phyloP scores from a whole-genome alignment of 1,140 invertebrate genomes.

The Brachionus paranguensis region DNA sequence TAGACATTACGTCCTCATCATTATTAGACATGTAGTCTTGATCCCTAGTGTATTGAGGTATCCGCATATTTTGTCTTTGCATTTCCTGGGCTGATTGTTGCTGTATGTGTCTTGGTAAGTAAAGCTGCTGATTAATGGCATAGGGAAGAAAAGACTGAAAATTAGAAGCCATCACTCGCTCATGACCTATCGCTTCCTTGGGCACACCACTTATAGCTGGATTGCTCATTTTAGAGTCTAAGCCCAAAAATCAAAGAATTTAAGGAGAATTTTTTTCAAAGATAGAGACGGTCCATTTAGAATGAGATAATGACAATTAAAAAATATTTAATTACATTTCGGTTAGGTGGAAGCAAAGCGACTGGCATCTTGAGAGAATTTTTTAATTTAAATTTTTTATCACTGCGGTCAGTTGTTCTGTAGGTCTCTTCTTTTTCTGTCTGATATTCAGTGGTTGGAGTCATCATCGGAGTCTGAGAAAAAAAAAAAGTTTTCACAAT shows the following conservation, averaged over 20 bases:
- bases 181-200: not conserved
- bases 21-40: not conserved
- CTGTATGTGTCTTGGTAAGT: not conserved
- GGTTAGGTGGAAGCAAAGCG: not conserved
- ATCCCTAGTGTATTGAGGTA: not conserved
- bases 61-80: not conserved
- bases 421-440: not conserved
- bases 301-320: not conserved
- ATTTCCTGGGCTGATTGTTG: not conserved
- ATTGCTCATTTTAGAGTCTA: not conserved
- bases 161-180: not conserved
- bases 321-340: not conserved
- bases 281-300: slow-evolving; percentile 16
- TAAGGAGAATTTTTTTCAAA: not conserved
- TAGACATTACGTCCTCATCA: slow-evolving; percentile 19
- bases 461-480: slow-evolving; percentile 12
- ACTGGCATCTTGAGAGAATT: slow-evolving; percentile 5
- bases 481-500: not conserved
- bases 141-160: slow-evolving; percentile 11
- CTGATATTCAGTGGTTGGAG: not conserved
- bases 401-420: not conserved
- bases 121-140: slow-evolving; percentile 14
- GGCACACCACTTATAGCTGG: not conserved
- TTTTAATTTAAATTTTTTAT: slow-evolving; percentile 10
- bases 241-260: not conserved